These are phyloP conservation scores for Brachypterus glaber DNA, from an alignment of 2,888 invertebrate species.

Conservation along the genomic window DNA sequence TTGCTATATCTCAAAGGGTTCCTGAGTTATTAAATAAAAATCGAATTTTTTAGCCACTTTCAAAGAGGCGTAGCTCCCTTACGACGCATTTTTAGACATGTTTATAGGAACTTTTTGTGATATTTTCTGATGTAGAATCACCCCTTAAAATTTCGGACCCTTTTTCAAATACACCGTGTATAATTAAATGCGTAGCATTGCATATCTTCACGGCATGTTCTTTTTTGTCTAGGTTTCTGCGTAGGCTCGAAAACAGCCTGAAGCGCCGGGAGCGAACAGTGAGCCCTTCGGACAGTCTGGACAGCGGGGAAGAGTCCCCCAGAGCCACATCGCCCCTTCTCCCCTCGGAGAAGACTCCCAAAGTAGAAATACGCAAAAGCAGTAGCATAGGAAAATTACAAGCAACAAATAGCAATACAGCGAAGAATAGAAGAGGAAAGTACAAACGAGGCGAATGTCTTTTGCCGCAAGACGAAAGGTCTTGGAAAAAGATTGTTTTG, in stretches of 20 bases:
- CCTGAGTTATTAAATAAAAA: no score
- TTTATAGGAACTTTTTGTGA: no score
- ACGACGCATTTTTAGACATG: no score
- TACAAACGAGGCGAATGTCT: slow-evolving; percentile 32
- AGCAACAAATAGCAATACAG: slow-evolving; percentile 20
- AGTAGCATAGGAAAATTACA: slow-evolving; percentile 37
- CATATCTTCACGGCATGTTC: no score
- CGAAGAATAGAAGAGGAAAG: slow-evolving; percentile 27
- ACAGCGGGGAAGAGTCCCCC: slow-evolving; percentile 52
- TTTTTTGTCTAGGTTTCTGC: slow-evolving; percentile 59
- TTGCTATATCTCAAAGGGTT: no score
- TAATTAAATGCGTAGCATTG: no score
- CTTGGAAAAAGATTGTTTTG: slow-evolving; percentile 32
- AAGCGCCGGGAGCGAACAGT: slow-evolving; percentile 54
- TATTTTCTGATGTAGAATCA: no score
- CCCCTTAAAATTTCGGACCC: no score
- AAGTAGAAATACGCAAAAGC: slow-evolving; percentile 38
- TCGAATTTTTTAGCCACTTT: no score
- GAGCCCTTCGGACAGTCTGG: slow-evolving; percentile 42
- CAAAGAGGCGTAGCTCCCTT: no score
- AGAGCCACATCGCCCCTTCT: slow-evolving; percentile 56
- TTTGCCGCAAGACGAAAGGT: slow-evolving; percentile 29
- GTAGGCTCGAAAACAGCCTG: slow-evolving; percentile 60
- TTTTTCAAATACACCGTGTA: no score
- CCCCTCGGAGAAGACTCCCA: slow-evolving; percentile 31